phyloP scores from a whole-genome alignment of 1,140 invertebrate genomes.

The Gerris buenoi region DNA sequence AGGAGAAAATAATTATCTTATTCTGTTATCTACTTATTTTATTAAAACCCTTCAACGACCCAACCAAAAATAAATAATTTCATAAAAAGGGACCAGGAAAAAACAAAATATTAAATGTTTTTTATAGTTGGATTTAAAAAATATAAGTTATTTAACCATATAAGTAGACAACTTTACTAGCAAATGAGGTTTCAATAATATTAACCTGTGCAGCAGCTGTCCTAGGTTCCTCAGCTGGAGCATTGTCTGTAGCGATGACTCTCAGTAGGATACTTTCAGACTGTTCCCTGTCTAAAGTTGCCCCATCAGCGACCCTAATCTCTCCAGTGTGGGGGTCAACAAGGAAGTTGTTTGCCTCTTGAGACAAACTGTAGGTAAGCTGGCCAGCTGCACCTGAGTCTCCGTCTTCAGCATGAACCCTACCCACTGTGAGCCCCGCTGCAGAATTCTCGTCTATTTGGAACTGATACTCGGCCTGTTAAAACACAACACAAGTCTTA shows the following conservation, averaged over 20 bases:
- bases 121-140: too few species aligned
- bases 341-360: slow-evolving; percentile 49
- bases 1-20: too few species aligned
- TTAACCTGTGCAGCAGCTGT: slow-evolving; percentile 55
- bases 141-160: too few species aligned
- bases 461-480: slow-evolving; percentile 47
- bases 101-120: too few species aligned
- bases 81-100: too few species aligned
- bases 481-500: too few species aligned
- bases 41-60: too few species aligned
- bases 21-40: too few species aligned
- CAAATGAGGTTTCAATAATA: too few species aligned
- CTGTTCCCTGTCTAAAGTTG: slow-evolving; percentile 63
- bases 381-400: slow-evolving; percentile 60
- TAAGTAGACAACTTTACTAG: too few species aligned
- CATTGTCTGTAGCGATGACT: slow-evolving; percentile 63
- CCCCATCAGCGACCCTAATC: slow-evolving; percentile 54
- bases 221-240: slow-evolving; percentile 46
- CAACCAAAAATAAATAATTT: too few species aligned
- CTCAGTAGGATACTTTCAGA: slow-evolving; percentile 53
- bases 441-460: slow-evolving; percentile 58
- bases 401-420: slow-evolving; percentile 52
- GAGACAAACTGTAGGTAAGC: slow-evolving; percentile 58
- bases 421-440: slow-evolving; percentile 46
- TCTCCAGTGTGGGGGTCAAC: slow-evolving; percentile 58